phyloP scores from a whole-genome alignment of 2,797 vertebrate species.

The Chaetophractus vellerosus region DNA sequence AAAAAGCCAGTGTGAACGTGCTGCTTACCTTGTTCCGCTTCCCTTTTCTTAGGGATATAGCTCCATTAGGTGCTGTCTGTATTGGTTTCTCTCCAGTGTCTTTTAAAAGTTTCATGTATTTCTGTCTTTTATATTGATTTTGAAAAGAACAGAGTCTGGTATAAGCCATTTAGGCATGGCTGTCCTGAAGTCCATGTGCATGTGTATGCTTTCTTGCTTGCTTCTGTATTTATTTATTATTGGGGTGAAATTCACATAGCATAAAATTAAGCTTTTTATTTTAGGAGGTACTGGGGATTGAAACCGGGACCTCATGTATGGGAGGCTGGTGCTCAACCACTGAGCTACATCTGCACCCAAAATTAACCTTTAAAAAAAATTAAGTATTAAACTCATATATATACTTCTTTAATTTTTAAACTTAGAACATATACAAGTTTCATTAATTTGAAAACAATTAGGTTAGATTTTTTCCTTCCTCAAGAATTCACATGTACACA shows the following conservation, averaged over 20 bases:
- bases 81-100: background rate
- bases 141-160: background rate
- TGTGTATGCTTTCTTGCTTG: background rate
- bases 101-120: constrained; percentile 47
- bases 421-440: background rate
- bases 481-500: background rate
- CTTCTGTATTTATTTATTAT: background rate
- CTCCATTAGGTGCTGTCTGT: background rate
- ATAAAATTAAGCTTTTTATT: background rate
- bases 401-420: background rate
- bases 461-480: background rate
- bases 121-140: constrained; percentile 63
- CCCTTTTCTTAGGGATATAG: constrained; percentile 11
- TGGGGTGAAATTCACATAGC: constrained; percentile 15
- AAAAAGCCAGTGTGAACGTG: background rate
- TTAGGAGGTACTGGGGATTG: too few species aligned
- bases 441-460: background rate
- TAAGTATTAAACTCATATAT: background rate
- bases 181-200: background rate
- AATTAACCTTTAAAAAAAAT: background rate
- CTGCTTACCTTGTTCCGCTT: background rate
- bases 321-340: too few species aligned
- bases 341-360: too few species aligned
- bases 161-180: background rate
- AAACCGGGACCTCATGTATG: too few species aligned